Conservation (phyloP, 2,888 invertebrate genomes). For the Drosophila meridiana region DNA sequence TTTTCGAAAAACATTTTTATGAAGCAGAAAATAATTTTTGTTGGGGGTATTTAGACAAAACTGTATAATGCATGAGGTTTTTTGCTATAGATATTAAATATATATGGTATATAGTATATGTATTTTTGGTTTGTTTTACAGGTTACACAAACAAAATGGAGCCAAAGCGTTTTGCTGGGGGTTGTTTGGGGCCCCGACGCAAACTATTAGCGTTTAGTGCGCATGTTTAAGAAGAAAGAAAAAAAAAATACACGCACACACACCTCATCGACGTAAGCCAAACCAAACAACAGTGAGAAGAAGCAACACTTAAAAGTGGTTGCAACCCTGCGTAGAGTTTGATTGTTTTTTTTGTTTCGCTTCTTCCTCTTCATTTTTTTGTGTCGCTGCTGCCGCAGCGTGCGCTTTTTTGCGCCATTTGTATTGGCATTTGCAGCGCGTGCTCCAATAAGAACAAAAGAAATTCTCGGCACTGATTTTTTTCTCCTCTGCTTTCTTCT, state of each 20-base stretch:
- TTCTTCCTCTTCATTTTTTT: conserved; percentile 11
- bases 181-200: conserved; percentile 57
- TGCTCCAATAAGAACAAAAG: conserved; percentile 82
- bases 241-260: not conserved
- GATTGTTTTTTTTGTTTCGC: conserved; percentile 24
- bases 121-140: conserved; percentile 12
- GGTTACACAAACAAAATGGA: conserved; percentile 71
- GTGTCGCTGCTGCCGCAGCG: conserved; percentile 22
- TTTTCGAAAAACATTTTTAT: conserved; percentile 59
- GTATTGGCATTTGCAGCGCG: conserved; percentile 80
- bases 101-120: not conserved
- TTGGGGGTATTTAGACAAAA: not conserved
- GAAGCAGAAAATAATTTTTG: conserved; percentile 71
- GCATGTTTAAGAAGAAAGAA: conserved; percentile 71
- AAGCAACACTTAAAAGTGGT: conserved; percentile 79
- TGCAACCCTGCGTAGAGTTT: conserved; percentile 72
- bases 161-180: conserved; percentile 54
- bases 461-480: conserved; percentile 47
- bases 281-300: conserved; percentile 42
- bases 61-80: conserved; percentile 32
- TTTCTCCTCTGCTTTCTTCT: conserved; percentile 1
- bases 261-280: conserved; percentile 46
- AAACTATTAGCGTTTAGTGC: conserved; percentile 81
- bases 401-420: conserved; percentile 79
- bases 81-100: not conserved